A percentile compares a stretch with the other conserved stretches of the same genome.
Conservation (phyloP, 2,113 vertebrate genomes). For the Calidris pugnax region DNA sequence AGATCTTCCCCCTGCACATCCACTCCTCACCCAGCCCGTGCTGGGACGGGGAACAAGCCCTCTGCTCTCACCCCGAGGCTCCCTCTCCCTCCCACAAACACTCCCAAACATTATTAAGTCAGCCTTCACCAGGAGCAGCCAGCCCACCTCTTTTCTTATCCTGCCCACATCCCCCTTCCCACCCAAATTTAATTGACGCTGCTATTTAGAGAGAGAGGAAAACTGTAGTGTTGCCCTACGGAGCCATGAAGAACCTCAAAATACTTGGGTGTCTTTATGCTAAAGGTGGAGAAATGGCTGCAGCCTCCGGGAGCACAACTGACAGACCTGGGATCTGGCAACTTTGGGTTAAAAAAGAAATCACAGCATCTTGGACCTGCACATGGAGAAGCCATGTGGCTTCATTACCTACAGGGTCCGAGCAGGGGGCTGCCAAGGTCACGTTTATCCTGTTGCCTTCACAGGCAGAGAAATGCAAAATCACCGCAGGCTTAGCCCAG, state of each 20-base stretch:
- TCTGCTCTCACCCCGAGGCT: background rate
- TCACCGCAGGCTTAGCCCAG: background rate
- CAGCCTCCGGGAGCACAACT: background rate
- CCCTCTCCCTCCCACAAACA: background rate
- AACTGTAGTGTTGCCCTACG: background rate
- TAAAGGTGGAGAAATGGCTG: background rate
- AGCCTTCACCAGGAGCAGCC: background rate
- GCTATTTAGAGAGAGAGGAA: background rate
- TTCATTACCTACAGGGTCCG: rapidly evolving
- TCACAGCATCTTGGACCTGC: background rate
- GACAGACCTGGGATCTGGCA: background rate
- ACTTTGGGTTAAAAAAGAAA: background rate
- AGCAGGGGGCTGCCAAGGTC: background rate
- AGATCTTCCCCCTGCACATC: background rate
- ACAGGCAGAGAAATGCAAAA: background rate
- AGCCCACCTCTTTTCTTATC: background rate
- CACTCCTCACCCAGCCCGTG: background rate
- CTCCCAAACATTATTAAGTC: background rate
- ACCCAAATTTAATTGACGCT: background rate
- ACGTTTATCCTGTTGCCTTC: background rate
- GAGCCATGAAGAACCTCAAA: background rate
- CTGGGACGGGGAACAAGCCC: background rate
- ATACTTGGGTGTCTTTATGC: background rate
- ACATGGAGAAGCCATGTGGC: background rate
- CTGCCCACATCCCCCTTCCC: background rate